A percentile compares a stretch with the other conserved stretches of the same genome.
phyloP scores from a whole-genome alignment of 2,797 vertebrate genomes.

The Protonibea diacanthus region DNA sequence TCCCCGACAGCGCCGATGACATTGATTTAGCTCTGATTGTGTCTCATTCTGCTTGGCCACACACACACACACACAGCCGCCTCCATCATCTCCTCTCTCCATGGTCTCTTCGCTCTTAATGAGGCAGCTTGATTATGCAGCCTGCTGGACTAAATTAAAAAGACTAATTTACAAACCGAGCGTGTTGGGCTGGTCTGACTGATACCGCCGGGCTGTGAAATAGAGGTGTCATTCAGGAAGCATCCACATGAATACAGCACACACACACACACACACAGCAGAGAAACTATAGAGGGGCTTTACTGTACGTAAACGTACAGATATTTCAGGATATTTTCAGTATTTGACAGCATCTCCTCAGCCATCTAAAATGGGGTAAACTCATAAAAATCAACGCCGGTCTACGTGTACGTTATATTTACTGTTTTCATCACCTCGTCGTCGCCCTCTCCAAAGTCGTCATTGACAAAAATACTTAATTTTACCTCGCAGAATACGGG shows the following conservation, averaged over 20 bases:
- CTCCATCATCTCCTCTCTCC: constrained; percentile 53
- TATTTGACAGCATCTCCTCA: too few relatives aligned
- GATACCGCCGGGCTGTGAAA: constrained; percentile 33
- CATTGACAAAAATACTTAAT: too few relatives aligned
- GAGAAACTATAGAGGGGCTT: too few relatives aligned
- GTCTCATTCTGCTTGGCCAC: constrained; percentile 18
- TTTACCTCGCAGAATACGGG: too few relatives aligned
- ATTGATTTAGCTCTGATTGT: constrained; percentile 55
- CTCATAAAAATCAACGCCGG: too few relatives aligned
- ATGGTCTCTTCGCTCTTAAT: constrained; percentile 63
- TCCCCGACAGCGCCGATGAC: constrained; percentile 31
- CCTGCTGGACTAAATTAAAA: constrained; percentile 72
- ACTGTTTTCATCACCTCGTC: too few relatives aligned
- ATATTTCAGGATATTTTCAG: too few relatives aligned
- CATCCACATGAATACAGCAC: neutral
- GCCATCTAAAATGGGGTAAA: neutral
- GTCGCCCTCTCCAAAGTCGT: too few relatives aligned
- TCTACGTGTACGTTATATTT: too few relatives aligned
- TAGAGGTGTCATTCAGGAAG: constrained; percentile 14
- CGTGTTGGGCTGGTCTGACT: constrained; percentile 37
- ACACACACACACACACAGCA: neutral
- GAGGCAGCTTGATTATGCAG: constrained; percentile 62
- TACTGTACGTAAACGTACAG: too few relatives aligned
- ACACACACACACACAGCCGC: constrained; percentile 22
- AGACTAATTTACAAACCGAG: constrained; percentile 66